A percentile compares a stretch with the other conserved stretches of the same genome.
phyloP scores from a whole-genome alignment of 2,797 vertebrate genomes.

The Catamblyrhynchus diadema region DNA sequence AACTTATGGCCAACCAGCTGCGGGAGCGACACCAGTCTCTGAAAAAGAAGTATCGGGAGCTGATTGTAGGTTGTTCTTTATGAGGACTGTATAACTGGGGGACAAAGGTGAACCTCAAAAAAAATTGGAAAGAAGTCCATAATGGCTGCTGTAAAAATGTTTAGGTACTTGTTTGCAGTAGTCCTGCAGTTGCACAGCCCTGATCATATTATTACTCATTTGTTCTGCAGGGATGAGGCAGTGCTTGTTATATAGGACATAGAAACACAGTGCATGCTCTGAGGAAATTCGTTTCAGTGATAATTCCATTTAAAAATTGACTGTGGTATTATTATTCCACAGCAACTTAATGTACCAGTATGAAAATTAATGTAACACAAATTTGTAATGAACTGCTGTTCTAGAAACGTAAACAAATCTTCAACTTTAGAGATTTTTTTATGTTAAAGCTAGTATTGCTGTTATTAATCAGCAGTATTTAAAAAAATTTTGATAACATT shows the following conservation, averaged over 20 bases:
- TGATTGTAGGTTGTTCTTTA: slow-evolving; percentile 83
- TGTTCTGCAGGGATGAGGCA: background rate
- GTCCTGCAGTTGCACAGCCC: background rate
- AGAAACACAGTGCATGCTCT: background rate
- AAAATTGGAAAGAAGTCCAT: background rate
- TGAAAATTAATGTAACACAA: slow-evolving; percentile 44
- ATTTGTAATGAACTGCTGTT: slow-evolving; percentile 29
- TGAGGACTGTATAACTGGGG: background rate
- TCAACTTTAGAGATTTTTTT: background rate
- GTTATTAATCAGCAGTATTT: background rate
- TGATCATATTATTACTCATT: slow-evolving; percentile 12
- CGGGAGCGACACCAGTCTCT: slow-evolving; percentile 92
- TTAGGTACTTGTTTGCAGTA: background rate
- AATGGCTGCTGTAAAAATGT: background rate
- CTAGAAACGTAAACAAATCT: slow-evolving; percentile 19
- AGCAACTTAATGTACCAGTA: slow-evolving; percentile 24
- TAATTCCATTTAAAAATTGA: slow-evolving; percentile 42
- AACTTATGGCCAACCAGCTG: slow-evolving; percentile 97
- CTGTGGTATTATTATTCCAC: slow-evolving; percentile 2
- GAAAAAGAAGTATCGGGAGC: slow-evolving; percentile 94
- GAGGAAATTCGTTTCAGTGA: slow-evolving; percentile 31
- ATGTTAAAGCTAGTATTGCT: background rate
- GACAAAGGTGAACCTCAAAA: background rate
- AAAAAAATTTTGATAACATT: background rate
- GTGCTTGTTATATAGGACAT: slow-evolving; percentile 16